phyloP scores from a whole-genome alignment of 2,113 vertebrate species.

The Copsychus sechellarum region DNA sequence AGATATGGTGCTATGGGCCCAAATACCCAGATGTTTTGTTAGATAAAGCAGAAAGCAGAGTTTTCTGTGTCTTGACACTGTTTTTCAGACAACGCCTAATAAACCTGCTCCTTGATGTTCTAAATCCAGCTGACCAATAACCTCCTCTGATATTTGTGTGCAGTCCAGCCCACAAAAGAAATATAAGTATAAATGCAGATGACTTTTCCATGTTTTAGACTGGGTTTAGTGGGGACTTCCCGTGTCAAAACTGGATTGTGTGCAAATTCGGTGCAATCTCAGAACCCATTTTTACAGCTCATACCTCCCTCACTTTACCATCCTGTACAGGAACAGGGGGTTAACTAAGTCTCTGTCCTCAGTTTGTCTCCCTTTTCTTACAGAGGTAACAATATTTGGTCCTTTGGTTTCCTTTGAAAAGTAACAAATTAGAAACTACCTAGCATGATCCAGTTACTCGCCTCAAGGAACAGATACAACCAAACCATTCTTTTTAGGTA shows the following conservation, averaged over 20 bases:
- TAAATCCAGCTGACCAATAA: neutral
- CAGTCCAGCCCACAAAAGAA: neutral
- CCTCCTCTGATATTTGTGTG: neutral
- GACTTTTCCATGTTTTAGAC: neutral
- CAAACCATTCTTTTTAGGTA: neutral
- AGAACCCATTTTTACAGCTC: neutral
- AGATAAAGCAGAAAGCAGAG: neutral
- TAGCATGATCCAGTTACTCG: accelerated
- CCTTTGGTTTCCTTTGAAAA: neutral
- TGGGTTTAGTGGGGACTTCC: neutral
- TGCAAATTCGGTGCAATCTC: accelerated
- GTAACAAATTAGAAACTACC: neutral
- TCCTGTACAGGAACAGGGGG: neutral
- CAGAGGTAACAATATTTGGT: neutral
- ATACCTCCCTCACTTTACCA: neutral
- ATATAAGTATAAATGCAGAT: neutral
- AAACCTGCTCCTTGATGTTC: neutral
- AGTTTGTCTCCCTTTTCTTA: neutral
- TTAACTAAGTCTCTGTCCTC: neutral
- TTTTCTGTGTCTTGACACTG: neutral
- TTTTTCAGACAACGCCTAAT: neutral
- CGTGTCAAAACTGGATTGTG: neutral
- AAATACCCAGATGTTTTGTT: neutral
- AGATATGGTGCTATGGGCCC: neutral
- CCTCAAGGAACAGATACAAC: neutral